Base-by-base conservation (phyloP, 2,113 vertebrate species). In the Lagopus leucura region DNA sequence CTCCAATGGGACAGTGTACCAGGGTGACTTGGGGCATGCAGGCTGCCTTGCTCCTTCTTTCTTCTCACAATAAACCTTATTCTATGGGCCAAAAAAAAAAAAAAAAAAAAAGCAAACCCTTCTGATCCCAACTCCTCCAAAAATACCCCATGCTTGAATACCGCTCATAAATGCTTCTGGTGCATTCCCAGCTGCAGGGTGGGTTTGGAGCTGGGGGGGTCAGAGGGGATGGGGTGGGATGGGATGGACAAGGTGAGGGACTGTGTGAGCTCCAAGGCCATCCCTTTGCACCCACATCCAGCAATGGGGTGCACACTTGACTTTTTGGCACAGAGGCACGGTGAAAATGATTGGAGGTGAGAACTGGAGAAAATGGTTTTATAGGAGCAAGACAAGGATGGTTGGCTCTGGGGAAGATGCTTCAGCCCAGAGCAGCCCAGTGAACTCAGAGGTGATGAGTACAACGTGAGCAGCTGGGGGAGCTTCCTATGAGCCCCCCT, bases 171-270 rank as follows among this genome's bases (percentile, higher is more conserved):
- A 91, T 86, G 90, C 78, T 94, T 93, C 77, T 92, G 94, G 90
- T 25, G 5, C 85, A 92, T 96, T 96, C 93, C 93, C 95, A 95
- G 93, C 94, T 96, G 94, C 89, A 93, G 94, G 91, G 89, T 81
- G 91, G 94, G 87, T 89, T 86, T 43, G 0, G 2, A 43, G 48
- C 1, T 0, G 8, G 74, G 66, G 27, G 67, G 61, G 52, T 75
- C 3, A 10, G 55, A 83, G 55, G 30, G 83, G 73, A 45, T 2
- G 2, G 54, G 8, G 25, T 54, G 50, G 50, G 27, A 28, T 54
- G 25, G 50, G 50, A 54, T 54, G 80, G 45, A 72, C 36, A 60
- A 54, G 47, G 69, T 18, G 16, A 28, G 16, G 25, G 36, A 5
- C 14, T 58, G 40, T 2, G 1, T 2, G 1, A 28, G 18, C 2